Evolutionary conservation across 2,888 invertebrate genomes (phyloP).

Genomic region (Protodeltote pygarga): DNA sequence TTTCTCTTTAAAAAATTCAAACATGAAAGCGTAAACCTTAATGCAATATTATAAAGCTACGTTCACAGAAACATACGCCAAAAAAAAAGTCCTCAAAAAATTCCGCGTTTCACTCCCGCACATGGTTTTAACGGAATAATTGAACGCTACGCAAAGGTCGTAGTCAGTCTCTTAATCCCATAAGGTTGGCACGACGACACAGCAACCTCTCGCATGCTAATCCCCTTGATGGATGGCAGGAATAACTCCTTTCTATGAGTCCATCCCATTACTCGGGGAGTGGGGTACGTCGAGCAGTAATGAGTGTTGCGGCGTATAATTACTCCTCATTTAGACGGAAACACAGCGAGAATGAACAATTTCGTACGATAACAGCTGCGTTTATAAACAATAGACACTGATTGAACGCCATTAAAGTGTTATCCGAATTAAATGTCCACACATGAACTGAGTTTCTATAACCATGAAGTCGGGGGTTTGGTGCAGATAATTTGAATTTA

Average conservation of each 20-base stretch:
- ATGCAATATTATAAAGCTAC: too few species aligned
- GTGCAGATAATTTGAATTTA: constrained; percentile 20
- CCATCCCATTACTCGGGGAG: constrained; percentile 48
- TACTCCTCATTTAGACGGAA: constrained; percentile 30
- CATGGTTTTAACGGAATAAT: constrained; percentile 58
- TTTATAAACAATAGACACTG: constrained; percentile 23
- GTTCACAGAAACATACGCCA: too few species aligned
- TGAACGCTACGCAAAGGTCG: constrained; percentile 56
- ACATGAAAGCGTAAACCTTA: too few species aligned
- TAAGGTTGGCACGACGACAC: constrained; percentile 58
- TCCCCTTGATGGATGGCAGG: constrained; percentile 63
- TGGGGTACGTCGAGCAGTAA: constrained; percentile 21
- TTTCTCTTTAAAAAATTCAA: too few species aligned
- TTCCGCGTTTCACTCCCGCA: constrained; percentile 18
- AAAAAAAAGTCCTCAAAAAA: constrained; percentile 13
- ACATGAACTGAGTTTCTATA: constrained; percentile 23
- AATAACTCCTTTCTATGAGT: constrained; percentile 41
- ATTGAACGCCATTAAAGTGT: constrained; percentile 34
- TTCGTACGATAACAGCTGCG: constrained; percentile 16
- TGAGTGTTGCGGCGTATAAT: constrained; percentile 38
- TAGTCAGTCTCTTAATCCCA: constrained; percentile 58
- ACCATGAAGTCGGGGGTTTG: constrained; percentile 10
- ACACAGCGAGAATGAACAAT: constrained; percentile 26
- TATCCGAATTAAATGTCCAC: constrained; percentile 20
- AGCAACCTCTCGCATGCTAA: constrained; percentile 52